A percentile compares a stretch with the other conserved stretches of the same genome.
Conservation (phyloP, 1,140 invertebrate genomes). For the Drosophila subobscura region DNA sequence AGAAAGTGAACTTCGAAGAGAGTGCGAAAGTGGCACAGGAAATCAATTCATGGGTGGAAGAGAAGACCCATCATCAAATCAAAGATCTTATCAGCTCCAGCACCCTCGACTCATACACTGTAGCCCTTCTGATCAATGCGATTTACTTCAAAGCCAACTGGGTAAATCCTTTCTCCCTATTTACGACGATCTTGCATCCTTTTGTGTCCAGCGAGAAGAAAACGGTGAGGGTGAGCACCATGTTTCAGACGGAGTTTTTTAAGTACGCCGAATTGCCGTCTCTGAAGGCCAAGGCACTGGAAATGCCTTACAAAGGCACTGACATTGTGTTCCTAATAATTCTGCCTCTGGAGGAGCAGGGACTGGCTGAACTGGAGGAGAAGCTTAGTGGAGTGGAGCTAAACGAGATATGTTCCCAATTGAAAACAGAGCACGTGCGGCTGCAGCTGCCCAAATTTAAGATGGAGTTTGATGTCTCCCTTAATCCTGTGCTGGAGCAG, state of each 20-base stretch:
- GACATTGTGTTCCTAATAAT: slow-evolving; percentile 85
- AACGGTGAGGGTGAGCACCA: slow-evolving; percentile 83
- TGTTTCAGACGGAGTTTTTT: slow-evolving; percentile 83
- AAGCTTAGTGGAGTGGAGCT: slow-evolving; percentile 82
- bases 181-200: slow-evolving; percentile 34
- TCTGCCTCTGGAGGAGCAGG: slow-evolving; percentile 85
- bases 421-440: slow-evolving; percentile 66
- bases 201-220: slow-evolving; percentile 45
- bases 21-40: slow-evolving; percentile 61
- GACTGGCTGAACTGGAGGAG: slow-evolving; percentile 84
- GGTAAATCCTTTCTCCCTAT: slow-evolving; percentile 41
- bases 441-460: slow-evolving; percentile 87
- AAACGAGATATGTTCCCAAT: slow-evolving; percentile 56
- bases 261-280: slow-evolving; percentile 45
- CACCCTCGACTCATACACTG: slow-evolving; percentile 66
- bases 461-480: slow-evolving; percentile 84
- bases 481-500: slow-evolving; percentile 84
- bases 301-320: slow-evolving; percentile 77
- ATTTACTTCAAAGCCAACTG: slow-evolving; percentile 85
- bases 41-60: slow-evolving; percentile 86
- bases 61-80: slow-evolving; percentile 85
- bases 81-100: slow-evolving; percentile 84
- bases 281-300: slow-evolving; percentile 52
- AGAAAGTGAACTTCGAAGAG: slow-evolving; percentile 84
- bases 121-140: slow-evolving; percentile 86